Base-by-base conservation (phyloP, 2,797 vertebrate genomes). In the Pipistrellus pipistrellus region DNA sequence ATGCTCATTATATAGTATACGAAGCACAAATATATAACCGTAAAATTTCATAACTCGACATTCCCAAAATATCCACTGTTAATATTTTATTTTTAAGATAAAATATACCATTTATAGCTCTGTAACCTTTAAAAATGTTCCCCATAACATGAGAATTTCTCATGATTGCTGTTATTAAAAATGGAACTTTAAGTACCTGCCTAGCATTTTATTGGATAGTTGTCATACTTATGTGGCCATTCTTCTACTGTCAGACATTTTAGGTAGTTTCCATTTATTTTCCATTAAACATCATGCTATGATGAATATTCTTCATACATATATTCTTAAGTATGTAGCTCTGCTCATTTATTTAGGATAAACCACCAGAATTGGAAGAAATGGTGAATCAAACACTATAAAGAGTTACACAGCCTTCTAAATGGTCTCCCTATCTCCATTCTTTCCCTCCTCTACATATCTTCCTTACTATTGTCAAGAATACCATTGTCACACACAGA, bases 111-210 rank as follows among this genome's bases (percentile, higher is more conserved):
- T 14, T 35, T 27, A 71, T 76, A 46, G 27, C 8, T 51, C 20
- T 87, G 10, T 72, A 83, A 51, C 4, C 3, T 75, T 87, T 64
- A 27, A 48, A 62, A 2, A 53, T 94, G 87, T 78, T 4, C 17
- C 91, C 46, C 44, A 38, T 73, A 48, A 53, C 81, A 44, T 32
- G 41, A 51, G 5, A 82, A 44, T 87, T 86, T 35, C 41, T 69
- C 27, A 89, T 35, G 35, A 85, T 44, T 30, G 46, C 35, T 73
- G 41, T 80, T 66, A 78, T 81, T 91, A 57, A 87, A 81, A 93
- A 83, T 75, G 27, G 35, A 44, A 71, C 1, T 91, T 86, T 53
- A 88, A 85, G 30, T 35, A 57, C 14, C 21, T 25, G 8, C 5
- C 8, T 44, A 44, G 75, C 69, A 51, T 73, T 89, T 78, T 75